Base-by-base conservation (phyloP, 2,797 vertebrate genomes). In the Danio aesculapii region DNA sequence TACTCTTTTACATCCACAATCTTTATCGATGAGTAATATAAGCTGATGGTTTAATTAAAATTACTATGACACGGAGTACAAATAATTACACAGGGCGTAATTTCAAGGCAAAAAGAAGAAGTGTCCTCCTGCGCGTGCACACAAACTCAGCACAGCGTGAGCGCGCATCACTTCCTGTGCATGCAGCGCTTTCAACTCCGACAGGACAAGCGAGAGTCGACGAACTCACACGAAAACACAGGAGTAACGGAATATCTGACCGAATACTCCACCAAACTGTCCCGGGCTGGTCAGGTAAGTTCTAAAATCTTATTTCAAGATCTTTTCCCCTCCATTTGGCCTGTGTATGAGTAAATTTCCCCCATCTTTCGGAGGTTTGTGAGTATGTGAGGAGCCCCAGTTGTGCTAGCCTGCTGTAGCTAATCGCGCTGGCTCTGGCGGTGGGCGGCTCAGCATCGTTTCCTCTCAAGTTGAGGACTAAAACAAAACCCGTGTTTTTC, bases 111-210 rank as follows among this genome's bases (percentile, higher is more conserved):
- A 9, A 46, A 59, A 14, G 7, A 12, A 71, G 52, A 47, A n/a
- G 43, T 30, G 9, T 3, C 6, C 39, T 44, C 17, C 8, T 55
- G 6, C 10, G 12, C 30, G 49, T 30, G 61, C 75, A 14, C 49
- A 44, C 41, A 8, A 11, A 7, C 46, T 16, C 30, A 16, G 14
- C 59, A 1, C 30, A 72, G 62, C 58, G 76, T 64, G 59, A 69
- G 46, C 41, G 76, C 73, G 43, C 83, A 83, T 88, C 83, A 88
- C 87, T 88, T 88, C 87, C 87, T 87, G 87, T 83, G 47, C 62
- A 39, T 21, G 63, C 19, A 50, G 55, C 72, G 76, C 55, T 75
- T 81, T 77, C 67, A 84, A 84, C 68, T 82, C 71, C 64, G 47
- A 46, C 64, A 80, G 59, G 67, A 72, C 39, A 58, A 75, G 19